A percentile compares a stretch with the other conserved stretches of the same genome.
phyloP scores from a whole-genome alignment of 1,140 invertebrate species.

The Cyclina sinensis region DNA sequence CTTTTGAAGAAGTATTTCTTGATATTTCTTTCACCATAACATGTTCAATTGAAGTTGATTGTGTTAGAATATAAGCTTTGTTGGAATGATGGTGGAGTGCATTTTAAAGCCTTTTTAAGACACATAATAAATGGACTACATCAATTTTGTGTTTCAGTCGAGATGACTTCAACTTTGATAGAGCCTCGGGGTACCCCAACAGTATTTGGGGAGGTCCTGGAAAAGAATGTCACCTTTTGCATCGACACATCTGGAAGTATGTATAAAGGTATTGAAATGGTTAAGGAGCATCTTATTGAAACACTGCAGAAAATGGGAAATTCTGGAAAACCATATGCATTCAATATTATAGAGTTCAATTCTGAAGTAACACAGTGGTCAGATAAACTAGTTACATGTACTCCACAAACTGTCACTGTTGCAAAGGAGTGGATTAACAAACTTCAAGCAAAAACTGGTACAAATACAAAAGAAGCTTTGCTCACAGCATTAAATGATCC shows the following conservation, averaged over 20 bases:
- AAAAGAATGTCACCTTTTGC: conserved; percentile 85
- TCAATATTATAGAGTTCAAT: conserved; percentile 86
- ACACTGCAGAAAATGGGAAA: conserved; percentile 80
- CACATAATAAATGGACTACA: too few species aligned
- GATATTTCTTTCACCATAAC: too few species aligned
- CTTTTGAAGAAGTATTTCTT: too few species aligned
- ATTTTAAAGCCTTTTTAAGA: too few species aligned
- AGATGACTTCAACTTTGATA: conserved; percentile 25
- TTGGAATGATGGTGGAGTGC: too few species aligned
- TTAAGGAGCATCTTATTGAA: conserved; percentile 86
- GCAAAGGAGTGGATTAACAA: conserved; percentile 85
- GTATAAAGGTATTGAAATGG: conserved; percentile 83
- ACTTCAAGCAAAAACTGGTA: conserved; percentile 85
- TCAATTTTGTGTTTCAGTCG: not conserved
- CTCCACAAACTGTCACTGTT: conserved; percentile 84
- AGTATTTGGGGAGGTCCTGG: conserved; percentile 82
- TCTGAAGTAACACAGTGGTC: conserved; percentile 86
- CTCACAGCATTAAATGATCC: conserved; percentile 83
- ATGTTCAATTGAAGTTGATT: too few species aligned
- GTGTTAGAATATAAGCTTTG: too few species aligned
- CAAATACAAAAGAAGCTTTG: conserved; percentile 85
- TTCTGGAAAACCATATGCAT: conserved; percentile 75
- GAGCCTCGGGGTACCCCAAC: conserved; percentile 73
- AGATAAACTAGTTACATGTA: conserved; percentile 86
- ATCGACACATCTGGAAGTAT: conserved; percentile 86